Evolutionary conservation across 2,888 invertebrate species (phyloP).

Genomic region (Mechanitis mazaeus): DNA sequence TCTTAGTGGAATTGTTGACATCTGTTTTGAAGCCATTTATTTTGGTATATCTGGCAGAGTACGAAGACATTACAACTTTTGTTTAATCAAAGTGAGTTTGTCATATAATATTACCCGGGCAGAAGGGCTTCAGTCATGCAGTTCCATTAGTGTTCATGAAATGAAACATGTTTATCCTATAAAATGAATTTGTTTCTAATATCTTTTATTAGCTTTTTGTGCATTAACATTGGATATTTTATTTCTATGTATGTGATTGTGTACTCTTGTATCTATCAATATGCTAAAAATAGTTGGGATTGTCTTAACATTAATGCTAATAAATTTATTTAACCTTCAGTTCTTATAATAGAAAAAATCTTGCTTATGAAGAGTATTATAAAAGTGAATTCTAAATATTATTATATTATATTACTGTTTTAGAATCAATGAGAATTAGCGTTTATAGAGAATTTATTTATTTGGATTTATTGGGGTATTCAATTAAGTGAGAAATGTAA

Average conservation of each 20-base stretch:
- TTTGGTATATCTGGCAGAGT: constrained; percentile 44
- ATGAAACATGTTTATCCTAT: constrained; percentile 6
- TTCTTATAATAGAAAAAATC: neutral
- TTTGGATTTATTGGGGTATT: too few relatives aligned
- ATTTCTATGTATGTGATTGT: too few relatives aligned
- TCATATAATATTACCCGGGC: constrained; percentile 30
- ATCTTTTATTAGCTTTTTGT: constrained; percentile 4
- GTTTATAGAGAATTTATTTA: too few relatives aligned
- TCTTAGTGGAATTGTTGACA: constrained; percentile 50
- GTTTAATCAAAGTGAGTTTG: constrained; percentile 44
- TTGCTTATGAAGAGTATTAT: neutral
- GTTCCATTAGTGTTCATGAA: constrained; percentile 26
- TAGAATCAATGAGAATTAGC: too few relatives aligned
- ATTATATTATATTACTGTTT: too few relatives aligned
- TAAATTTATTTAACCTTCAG: too few relatives aligned
- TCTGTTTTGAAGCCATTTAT: constrained; percentile 41
- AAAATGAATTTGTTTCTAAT: neutral
- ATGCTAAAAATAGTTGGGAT: too few relatives aligned
- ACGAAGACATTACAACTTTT: constrained; percentile 37
- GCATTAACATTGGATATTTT: too few relatives aligned
- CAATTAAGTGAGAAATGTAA: too few relatives aligned
- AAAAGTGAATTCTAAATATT: neutral
- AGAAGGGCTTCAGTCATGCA: constrained; percentile 33
- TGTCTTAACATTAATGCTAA: too few relatives aligned
- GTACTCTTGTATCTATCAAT: too few relatives aligned